phyloP scores from a whole-genome alignment of 92 coral and sea anemone species.

The Palythoa caribaeorum region DNA sequence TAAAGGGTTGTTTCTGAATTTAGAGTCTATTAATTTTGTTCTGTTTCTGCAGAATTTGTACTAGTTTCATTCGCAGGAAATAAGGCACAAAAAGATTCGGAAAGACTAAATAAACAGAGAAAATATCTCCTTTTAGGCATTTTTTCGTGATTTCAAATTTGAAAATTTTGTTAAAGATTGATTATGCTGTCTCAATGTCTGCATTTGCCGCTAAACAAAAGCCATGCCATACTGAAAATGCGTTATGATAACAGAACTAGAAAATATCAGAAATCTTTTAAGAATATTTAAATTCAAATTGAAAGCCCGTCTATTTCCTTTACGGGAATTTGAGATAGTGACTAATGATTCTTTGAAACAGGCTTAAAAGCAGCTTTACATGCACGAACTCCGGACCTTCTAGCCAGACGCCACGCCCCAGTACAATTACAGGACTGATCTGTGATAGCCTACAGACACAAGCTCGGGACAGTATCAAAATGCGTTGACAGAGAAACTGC shows the following conservation, averaged over 20 bases:
- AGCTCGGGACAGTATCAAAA: not conserved
- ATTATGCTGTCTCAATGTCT: constrained; percentile 18
- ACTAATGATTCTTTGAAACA: constrained; percentile 1
- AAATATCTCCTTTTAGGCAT: not conserved
- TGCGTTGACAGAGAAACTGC: not conserved
- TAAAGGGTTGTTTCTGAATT: not conserved
- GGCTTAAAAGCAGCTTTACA: constrained; percentile 14
- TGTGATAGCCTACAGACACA: not conserved
- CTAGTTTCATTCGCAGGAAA: constrained; percentile 8
- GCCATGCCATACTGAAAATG: not conserved
- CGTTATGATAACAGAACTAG: not conserved
- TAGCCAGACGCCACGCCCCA: constrained; percentile 32
- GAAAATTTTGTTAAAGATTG: not conserved
- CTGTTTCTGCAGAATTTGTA: constrained; percentile 1
- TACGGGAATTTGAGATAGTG: not conserved
- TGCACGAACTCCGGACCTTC: not conserved
- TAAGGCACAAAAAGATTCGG: constrained; percentile 17
- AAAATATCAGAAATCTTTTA: not conserved
- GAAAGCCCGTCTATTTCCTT: not conserved
- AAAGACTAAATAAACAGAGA: constrained; percentile 15
- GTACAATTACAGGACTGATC: not conserved
- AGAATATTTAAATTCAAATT: not conserved
- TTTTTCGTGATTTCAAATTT: not conserved
- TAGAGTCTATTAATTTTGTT: not conserved
- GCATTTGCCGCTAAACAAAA: constrained; percentile 16